These are phyloP conservation scores for Drosophila lini DNA, from an alignment of 1,140 invertebrate species.

Conservation along the genomic window DNA sequence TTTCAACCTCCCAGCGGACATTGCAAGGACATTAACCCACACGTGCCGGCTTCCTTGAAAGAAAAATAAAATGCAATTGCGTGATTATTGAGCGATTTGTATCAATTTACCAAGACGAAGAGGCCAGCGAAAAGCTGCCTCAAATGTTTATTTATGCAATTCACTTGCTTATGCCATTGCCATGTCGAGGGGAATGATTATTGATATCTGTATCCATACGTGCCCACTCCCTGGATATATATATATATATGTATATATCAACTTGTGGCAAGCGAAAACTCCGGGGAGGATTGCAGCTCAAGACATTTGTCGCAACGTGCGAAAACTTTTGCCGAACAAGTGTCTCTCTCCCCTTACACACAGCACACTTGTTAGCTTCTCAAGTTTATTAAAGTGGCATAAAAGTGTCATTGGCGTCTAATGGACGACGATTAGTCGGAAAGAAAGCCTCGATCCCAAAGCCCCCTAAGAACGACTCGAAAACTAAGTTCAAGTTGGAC, in stretches of 20 bases:
- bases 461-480: slow-evolving; percentile 16
- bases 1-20: slow-evolving; percentile 7
- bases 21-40: slow-evolving; percentile 28
- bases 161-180: slow-evolving; percentile 53
- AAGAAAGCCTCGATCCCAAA: slow-evolving; percentile 12
- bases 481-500: slow-evolving; percentile 8
- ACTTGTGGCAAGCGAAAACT: slow-evolving; percentile 46
- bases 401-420: slow-evolving; percentile 82
- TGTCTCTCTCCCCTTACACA: slow-evolving; percentile 16
- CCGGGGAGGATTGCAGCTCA: slow-evolving; percentile 42
- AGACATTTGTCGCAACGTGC: slow-evolving; percentile 74
- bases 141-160: slow-evolving; percentile 74
- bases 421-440: slow-evolving; percentile 74
- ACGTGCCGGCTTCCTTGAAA: slow-evolving; percentile 21
- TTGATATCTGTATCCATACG: slow-evolving; percentile 24
- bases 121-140: slow-evolving; percentile 1
- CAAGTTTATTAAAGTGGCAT: slow-evolving; percentile 83
- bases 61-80: slow-evolving; percentile 74
- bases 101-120: slow-evolving; percentile 65
- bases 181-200: slow-evolving; percentile 19
- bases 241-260: not conserved
- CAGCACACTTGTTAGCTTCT: slow-evolving; percentile 48
- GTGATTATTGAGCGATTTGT: slow-evolving; percentile 83
- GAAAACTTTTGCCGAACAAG: slow-evolving; percentile 65
- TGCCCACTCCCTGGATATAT: too few relatives aligned